Conservation (phyloP, 2,888 invertebrate species). For the Yponomeuta sedellus region DNA sequence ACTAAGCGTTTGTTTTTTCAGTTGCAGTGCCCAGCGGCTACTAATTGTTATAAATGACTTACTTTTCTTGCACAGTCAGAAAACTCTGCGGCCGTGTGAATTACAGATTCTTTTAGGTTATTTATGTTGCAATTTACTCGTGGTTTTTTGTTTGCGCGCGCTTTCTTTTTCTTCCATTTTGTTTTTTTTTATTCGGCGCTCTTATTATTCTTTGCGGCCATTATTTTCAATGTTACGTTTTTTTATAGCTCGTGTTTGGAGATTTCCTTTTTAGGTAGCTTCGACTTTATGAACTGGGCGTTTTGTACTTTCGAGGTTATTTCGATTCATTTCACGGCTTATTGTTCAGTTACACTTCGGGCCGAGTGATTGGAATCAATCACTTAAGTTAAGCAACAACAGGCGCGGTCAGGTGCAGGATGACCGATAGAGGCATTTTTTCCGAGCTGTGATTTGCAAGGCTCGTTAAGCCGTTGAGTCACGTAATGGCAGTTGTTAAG, state of each 20-base stretch:
- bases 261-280: background rate
- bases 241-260: background rate
- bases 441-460: too few species aligned
- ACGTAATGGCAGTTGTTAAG: too few species aligned
- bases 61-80: constrained; percentile 22
- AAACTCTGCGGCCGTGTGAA: constrained; percentile 34
- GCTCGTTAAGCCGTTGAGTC: too few species aligned
- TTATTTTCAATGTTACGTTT: constrained; percentile 11
- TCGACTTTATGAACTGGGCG: too few species aligned
- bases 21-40: constrained; percentile 32
- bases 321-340: too few species aligned
- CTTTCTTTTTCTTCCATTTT: constrained; percentile 6
- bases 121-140: constrained; percentile 57
- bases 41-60: constrained; percentile 58
- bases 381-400: too few species aligned
- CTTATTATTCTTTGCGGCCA: constrained; percentile 5
- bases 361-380: too few species aligned
- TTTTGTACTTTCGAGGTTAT: too few species aligned
- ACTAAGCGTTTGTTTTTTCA: constrained; percentile 1
- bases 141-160: constrained; percentile 29
- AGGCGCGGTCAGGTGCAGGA: too few species aligned
- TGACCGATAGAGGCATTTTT: too few species aligned
- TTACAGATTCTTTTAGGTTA: constrained; percentile 56
- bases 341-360: too few species aligned
- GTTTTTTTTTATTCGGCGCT: background rate